Evolutionary conservation across 2,888 invertebrate species (phyloP), one percentile per base, ranked within the genome.

Genomic region (Lasioglossum leucozonium): DNA sequence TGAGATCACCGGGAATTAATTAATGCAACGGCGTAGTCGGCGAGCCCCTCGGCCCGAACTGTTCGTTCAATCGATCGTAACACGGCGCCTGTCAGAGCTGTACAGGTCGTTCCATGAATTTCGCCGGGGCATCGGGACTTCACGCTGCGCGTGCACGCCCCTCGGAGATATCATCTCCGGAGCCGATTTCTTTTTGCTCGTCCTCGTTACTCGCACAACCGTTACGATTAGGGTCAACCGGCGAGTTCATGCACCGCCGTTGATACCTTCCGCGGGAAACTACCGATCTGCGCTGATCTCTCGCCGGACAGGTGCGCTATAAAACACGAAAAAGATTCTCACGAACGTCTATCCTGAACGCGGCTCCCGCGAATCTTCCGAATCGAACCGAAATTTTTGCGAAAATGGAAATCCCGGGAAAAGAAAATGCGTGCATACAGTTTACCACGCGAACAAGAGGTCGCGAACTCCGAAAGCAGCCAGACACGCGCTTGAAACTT

Each of bases 21-120:
- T 94, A 94, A 94, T 90, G 91, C 92, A 88, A 88, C 90, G 90
- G 89, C 81, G 88, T 91, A 91, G 93, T 51, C 51, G 51, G 92
- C 89, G 89, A 91, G 91, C 85, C 86, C 86, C 85, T 85, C 78
- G 82, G 82, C 80, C 78, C 73, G 78, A 84, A 77, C 84, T 79
- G 82, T 82, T 90, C 89, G 81, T 87, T 88, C 90, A 90, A 93
- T 93, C 92, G 92, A 93, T 91, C 91, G 88, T 84, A 84, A 89
- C 87, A 84, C 87, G 85, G 84, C 84, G 85, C 85, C 87, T 88
- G 89, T 86, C 88, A 94, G 94, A 94, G 94, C 93, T 95, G 94
- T 95, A 94, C 94, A 93, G 94, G 93, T 94, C 92, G 93, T 93
- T 94, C 94, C 94, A 95, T 95, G 95, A 95, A 95, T 94, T 88